phyloP scores from a whole-genome alignment of 2,797 vertebrate species.

The Amniataba percoides region DNA sequence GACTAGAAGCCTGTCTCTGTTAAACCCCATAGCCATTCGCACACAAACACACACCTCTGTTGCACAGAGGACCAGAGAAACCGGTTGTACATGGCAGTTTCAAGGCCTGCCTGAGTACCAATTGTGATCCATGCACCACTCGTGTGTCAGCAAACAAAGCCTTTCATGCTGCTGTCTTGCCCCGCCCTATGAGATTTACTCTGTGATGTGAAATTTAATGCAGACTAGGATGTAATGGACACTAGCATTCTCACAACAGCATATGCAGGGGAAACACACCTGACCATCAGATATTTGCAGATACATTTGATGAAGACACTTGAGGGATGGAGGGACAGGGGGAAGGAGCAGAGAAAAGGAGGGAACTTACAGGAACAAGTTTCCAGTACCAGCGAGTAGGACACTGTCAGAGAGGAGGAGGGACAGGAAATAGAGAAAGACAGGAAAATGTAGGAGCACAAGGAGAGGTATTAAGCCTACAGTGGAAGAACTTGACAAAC shows the following conservation, averaged over 20 bases:
- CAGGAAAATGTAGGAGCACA: conserved; percentile 84
- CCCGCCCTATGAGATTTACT: conserved; percentile 28
- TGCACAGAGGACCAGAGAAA: conserved; percentile 54
- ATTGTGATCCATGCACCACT: conserved; percentile 71
- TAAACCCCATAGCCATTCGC: conserved; percentile 24
- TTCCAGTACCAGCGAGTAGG: conserved; percentile 91
- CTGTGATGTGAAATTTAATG: conserved; percentile 50
- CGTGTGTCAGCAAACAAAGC: conserved; percentile 53
- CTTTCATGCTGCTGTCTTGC: conserved; percentile 15
- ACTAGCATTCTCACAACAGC: conserved; percentile 57
- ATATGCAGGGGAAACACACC: conserved; percentile 66
- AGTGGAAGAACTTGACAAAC: conserved; percentile 67
- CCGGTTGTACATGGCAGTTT: conserved; percentile 50
- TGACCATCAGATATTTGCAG: conserved; percentile 69
- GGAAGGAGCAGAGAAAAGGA: conserved; percentile 77
- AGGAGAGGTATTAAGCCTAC: conserved; percentile 70
- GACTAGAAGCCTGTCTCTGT: conserved; percentile 51
- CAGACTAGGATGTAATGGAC: conserved; percentile 45
- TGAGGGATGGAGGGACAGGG: conserved; percentile 75
- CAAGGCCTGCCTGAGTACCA: conserved; percentile 17
- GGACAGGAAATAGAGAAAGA: conserved; percentile 70
- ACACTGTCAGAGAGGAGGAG: conserved; percentile 83
- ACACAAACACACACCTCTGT: conserved; percentile 49
- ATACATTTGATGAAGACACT: conserved; percentile 76
- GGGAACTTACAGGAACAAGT: conserved; percentile 90